Evolutionary conservation across 2,113 vertebrate species (phyloP), one percentile per base, ranked within the genome.

Genomic region (Sinocyclocheilus rhinocerous): DNA sequence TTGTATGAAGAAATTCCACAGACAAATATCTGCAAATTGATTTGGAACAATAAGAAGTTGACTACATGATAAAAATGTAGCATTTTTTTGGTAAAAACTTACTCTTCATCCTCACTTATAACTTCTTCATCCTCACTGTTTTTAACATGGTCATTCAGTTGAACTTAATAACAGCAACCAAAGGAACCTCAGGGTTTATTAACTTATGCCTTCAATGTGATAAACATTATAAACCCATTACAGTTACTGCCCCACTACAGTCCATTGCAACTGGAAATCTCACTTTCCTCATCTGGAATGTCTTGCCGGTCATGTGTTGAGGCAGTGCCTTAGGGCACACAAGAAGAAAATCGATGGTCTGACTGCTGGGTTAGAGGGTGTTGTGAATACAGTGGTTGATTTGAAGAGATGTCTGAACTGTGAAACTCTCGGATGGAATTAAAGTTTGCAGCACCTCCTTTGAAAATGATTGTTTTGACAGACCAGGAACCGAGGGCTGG

Each of bases 271-370:
- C 33, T 33, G 29, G 82, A 85, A 76, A 82, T 85, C 61, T 80
- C 73, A 78, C 50, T 78, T 59, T 72, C 29, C 76, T 48, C 59
- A 52, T 65, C 83, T 63, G 50, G 45, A 84, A 4, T 7, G 24
- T 80, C n/a, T 87, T 67, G 22, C 1, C 18, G n/a, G n/a, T 36
- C 69, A 81, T 76, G 57, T 81, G 61, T 76, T 65, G 13, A 42
- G 63, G n/a, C 39, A 45, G 42, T 48, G 36, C 77, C 52, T 81
- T 22, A 59, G 50, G 79, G 61, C 70, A 70, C 57, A 82, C 65
- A 61, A 61, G 57, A 72, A 63, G 67, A 55, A 80, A 55, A 86
- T 33, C 45, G 24, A 81, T 81, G 55, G 69, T 57, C 67, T 82
- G 61, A 24, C 78, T 24, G 36, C 1, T 65, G 29, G 18, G 4